Conservation (phyloP, 2,113 vertebrate genomes). For the Probosciger aterrimus region DNA sequence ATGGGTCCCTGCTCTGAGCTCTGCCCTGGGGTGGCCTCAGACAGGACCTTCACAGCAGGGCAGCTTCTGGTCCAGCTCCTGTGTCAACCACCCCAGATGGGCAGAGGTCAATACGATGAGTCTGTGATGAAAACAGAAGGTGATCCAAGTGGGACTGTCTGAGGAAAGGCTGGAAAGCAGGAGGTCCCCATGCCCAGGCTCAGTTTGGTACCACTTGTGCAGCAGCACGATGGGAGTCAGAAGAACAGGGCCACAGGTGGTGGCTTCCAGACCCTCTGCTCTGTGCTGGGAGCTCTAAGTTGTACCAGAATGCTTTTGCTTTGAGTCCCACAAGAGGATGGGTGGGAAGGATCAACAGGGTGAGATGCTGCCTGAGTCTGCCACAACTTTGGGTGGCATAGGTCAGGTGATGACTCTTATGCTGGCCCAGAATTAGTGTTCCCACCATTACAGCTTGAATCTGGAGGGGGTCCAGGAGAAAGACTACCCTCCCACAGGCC, state of each 20-base stretch:
- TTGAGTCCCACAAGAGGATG: background rate
- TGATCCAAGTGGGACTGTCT: background rate
- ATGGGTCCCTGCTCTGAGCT: background rate
- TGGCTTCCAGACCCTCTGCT: background rate
- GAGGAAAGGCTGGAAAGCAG: background rate
- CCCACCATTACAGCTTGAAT: background rate
- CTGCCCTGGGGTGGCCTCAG: background rate
- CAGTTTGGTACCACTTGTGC: rapidly evolving
- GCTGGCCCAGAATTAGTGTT: background rate
- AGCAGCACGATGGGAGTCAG: background rate
- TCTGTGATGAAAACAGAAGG: rapidly evolving
- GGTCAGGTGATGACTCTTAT: background rate
- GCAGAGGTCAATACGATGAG: background rate
- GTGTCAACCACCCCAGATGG: background rate
- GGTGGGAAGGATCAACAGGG: background rate
- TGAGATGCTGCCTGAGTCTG: background rate
- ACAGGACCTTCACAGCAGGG: background rate
- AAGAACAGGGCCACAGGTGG: background rate
- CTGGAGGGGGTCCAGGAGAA: background rate
- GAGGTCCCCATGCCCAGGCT: background rate
- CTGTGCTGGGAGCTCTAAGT: background rate
- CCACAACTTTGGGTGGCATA: background rate
- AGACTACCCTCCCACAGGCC: background rate
- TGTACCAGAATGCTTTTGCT: background rate
- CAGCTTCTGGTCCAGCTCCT: background rate